Evolutionary conservation across 2,113 vertebrate genomes (phyloP).

Genomic region (Gila orcuttii): DNA sequence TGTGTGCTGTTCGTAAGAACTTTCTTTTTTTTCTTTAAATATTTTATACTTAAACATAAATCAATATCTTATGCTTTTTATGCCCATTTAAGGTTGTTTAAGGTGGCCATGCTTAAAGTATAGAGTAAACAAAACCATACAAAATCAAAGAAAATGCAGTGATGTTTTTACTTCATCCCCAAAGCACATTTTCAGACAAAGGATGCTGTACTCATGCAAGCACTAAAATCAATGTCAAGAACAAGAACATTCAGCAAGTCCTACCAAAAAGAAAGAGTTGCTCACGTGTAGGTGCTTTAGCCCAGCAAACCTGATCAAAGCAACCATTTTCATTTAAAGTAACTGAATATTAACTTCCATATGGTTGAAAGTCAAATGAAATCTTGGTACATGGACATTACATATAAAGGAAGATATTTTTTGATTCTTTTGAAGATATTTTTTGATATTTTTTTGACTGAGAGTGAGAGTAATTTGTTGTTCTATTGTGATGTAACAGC

Average conservation of each 20-base stretch:
- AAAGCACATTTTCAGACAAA: background rate
- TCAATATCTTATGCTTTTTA: background rate
- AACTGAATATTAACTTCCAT: background rate
- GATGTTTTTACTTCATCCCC: background rate
- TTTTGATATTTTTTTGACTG: background rate
- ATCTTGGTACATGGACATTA: background rate
- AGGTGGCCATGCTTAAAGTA: background rate
- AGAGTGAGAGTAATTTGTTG: background rate
- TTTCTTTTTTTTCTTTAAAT: background rate
- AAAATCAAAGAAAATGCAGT: background rate
- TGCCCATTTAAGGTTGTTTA: background rate
- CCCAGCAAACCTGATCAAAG: background rate
- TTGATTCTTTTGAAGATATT: background rate
- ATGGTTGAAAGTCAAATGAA: background rate
- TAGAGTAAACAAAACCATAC: background rate
- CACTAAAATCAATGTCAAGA: constrained; percentile 2
- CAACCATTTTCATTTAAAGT: background rate
- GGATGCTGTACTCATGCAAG: background rate
- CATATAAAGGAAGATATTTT: background rate
- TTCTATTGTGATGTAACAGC: constrained; percentile 11
- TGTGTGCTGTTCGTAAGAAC: background rate
- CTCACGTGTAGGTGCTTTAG: background rate
- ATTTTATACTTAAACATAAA: background rate
- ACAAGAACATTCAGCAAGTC: background rate
- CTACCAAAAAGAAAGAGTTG: background rate